Base-by-base conservation (phyloP, 2,797 vertebrate species). In the Enteromius anoplus region DNA sequence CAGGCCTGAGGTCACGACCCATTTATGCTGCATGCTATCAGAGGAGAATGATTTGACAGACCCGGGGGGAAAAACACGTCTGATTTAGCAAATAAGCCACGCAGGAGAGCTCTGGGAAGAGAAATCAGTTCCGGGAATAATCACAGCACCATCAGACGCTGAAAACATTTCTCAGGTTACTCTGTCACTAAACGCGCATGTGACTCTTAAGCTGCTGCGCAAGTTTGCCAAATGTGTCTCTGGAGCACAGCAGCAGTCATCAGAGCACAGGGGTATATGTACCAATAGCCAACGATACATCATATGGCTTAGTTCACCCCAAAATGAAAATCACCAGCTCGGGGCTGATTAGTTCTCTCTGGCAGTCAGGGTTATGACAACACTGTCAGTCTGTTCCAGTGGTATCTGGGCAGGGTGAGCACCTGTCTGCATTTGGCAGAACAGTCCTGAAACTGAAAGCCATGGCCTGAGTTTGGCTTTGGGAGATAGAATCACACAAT, bases 1-100 rank as follows among this genome's bases (percentile, higher is more conserved):
- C 58, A 34, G 68, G 23, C 79, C 75, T 70, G 79, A 83, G 85
- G 66, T 88, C 85, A 83, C 23, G 76, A 78, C 64, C 68, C 37
- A 29, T 86, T 85, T 80, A 42, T 86, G 77, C 77, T 37, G 2
- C 49, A 75, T 70, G 60, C 55, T 29, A 32, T 80, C 82, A 75
- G 15, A 76, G 49, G 29, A 12, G 32, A 71, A 76, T 70, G 84
- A 78, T 75, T 81, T 42, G 73, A 72, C 66, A 45, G 82, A 47
- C 49, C 58, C 84, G 37, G 3, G 58, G 45, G 78, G 80, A 64
- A 68, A 80, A 45, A 19, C 62, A 60, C 55, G n/a, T 83, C 82
- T 64, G 55, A 76, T 66, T 79, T 65, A 80, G 75, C 40, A 26
- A 79, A 72, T 62, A 19, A 82, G 11, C 11, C 47, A 23, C 73